A percentile compares a stretch with the other conserved stretches of the same genome.
Evolutionary conservation across 1,140 invertebrate species (phyloP).

Genomic region (Cydia strobilella): DNA sequence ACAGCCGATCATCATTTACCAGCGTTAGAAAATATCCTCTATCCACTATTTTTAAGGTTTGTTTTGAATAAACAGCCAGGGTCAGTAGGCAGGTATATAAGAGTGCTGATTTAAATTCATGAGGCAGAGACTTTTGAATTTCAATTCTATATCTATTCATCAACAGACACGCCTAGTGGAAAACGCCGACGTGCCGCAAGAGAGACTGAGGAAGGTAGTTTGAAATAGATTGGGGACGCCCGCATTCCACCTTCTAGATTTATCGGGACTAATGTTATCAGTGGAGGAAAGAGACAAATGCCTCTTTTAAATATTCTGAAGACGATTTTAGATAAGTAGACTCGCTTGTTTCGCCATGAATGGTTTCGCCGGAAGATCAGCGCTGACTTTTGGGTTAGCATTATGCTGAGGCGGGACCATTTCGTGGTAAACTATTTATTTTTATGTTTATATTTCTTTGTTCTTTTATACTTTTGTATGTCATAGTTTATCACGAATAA

Average conservation of each 20-base stretch:
- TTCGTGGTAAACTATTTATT: too few relatives aligned
- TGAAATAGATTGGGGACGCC: not conserved
- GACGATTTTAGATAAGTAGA: not conserved
- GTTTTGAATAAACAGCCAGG: not conserved
- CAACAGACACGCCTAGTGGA: not conserved
- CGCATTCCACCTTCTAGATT: not conserved
- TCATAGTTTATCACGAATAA: too few relatives aligned
- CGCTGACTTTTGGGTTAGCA: too few relatives aligned
- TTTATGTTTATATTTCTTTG: too few relatives aligned
- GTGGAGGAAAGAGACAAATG: not conserved
- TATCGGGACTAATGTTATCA: slow-evolving; percentile 7
- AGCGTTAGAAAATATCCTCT: slow-evolving; percentile 3
- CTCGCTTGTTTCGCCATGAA: too few relatives aligned
- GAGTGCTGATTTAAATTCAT: slow-evolving; percentile 26
- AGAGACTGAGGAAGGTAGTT: not conserved
- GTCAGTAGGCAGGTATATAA: not conserved
- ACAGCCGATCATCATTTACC: not conserved
- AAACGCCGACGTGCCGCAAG: not conserved
- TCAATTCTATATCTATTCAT: slow-evolving; percentile 21
- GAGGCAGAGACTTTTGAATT: slow-evolving; percentile 25
- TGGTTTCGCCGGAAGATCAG: too few relatives aligned
- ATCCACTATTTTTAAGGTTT: not conserved
- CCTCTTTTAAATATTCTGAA: not conserved
- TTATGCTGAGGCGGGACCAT: too few relatives aligned
- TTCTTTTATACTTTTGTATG: too few relatives aligned